Conservation (phyloP, 2,797 vertebrate genomes). For the Neopelma chrysocephalum region DNA sequence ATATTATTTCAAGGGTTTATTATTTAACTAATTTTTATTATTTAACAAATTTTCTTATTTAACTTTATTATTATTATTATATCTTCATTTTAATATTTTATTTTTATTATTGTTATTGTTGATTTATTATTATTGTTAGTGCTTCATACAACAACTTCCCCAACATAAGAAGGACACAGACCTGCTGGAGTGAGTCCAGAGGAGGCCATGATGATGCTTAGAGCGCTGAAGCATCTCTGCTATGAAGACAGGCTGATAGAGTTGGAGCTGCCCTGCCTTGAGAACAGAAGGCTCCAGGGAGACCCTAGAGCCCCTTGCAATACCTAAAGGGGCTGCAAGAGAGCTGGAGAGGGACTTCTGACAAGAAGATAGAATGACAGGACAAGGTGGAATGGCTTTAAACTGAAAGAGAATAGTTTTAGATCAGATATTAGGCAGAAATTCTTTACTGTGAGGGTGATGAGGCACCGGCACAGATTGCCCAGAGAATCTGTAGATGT, state of each 20-base stretch:
- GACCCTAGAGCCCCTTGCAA: not conserved
- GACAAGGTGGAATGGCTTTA: no score
- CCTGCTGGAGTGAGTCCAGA: not conserved
- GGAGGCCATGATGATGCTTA: not conserved
- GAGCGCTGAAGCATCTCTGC: not conserved
- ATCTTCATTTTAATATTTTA: not conserved
- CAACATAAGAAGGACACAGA: not conserved
- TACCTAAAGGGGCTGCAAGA: not conserved
- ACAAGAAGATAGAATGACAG: not conserved
- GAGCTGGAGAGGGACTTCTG: not conserved
- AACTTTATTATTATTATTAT: not conserved
- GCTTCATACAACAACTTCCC: not conserved
- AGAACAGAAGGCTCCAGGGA: not conserved
- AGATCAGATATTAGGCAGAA: not conserved
- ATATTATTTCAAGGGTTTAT: not conserved
- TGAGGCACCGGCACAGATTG: accelerated
- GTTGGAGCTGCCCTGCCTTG: not conserved
- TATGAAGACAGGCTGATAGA: not conserved
- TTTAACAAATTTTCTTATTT: not conserved
- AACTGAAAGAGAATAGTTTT: not conserved
- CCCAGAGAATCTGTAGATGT: not conserved
- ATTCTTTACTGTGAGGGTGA: not conserved
- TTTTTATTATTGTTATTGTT: not conserved
- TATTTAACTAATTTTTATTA: not conserved
- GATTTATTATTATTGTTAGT: not conserved